Evolutionary conservation across 2,113 vertebrate genomes (phyloP).

Genomic region (Nesoenas mayeri): DNA sequence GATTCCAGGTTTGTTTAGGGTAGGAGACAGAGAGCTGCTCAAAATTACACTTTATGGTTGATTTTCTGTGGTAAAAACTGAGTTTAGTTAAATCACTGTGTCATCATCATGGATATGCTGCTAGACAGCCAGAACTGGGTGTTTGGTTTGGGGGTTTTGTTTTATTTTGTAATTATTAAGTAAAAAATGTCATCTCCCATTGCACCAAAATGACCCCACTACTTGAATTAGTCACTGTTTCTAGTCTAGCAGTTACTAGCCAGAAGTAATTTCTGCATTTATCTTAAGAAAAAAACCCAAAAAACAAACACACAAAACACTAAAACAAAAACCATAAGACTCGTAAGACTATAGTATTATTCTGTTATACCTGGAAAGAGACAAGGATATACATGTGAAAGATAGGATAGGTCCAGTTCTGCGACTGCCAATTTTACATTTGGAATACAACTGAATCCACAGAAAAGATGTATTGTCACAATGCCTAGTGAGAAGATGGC

Average conservation of each 20-base stretch:
- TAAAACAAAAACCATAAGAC: too few species aligned
- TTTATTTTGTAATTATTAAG: not conserved
- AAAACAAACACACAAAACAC: not conserved
- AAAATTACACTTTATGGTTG: not conserved
- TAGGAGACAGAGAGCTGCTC: not conserved
- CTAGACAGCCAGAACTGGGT: not conserved
- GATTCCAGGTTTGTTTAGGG: not conserved
- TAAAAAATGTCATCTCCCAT: not conserved
- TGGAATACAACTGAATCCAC: not conserved
- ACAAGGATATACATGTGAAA: not conserved
- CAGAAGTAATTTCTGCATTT: not conserved
- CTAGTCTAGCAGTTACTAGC: not conserved
- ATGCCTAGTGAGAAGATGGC: not conserved
- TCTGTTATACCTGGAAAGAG: not conserved
- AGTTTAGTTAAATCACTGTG: not conserved
- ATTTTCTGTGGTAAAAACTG: not conserved
- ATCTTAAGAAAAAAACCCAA: not conserved
- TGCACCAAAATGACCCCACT: not conserved
- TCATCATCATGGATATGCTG: not conserved
- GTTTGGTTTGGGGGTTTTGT: fast-evolving
- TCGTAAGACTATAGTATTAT: not conserved
- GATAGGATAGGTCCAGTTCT: not conserved
- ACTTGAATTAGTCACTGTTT: not conserved
- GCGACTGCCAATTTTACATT: not conserved
- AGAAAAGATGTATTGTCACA: not conserved